These are phyloP conservation scores for Illadopsis cleaveri DNA, from an alignment of 2,113 vertebrate species.

Conservation along the genomic window DNA sequence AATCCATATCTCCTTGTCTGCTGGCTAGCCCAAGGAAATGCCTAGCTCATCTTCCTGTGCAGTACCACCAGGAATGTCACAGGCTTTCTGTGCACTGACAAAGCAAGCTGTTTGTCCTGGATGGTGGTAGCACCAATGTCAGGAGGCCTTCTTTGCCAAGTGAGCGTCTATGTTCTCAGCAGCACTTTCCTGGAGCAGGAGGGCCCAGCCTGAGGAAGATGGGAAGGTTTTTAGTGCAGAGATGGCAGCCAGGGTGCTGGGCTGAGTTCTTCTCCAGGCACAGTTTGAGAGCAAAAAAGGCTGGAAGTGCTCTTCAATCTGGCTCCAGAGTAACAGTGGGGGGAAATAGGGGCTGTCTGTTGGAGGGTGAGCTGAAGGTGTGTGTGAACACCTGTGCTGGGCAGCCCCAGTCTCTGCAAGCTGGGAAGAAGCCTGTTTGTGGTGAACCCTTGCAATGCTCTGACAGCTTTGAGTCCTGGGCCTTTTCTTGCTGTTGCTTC, in stretches of 20 bases:
- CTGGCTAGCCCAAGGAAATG: not conserved
- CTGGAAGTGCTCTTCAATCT: not conserved
- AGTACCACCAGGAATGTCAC: not conserved
- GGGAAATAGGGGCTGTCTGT: not conserved
- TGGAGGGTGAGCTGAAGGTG: not conserved
- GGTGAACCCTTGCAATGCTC: not conserved
- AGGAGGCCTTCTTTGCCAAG: not conserved
- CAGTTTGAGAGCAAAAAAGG: not conserved
- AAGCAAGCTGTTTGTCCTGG: not conserved
- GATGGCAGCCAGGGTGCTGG: not conserved
- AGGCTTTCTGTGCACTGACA: not conserved
- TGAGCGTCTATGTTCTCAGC: not conserved
- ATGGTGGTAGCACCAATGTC: not conserved
- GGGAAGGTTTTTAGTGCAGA: not conserved
- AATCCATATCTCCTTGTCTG: constrained; percentile 10
- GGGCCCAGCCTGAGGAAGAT: not conserved
- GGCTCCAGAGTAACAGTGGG: not conserved
- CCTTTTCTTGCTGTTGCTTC: accelerated
- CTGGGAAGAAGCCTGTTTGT: not conserved
- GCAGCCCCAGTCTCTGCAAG: not conserved
- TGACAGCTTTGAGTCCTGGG: accelerated
- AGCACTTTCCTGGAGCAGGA: not conserved
- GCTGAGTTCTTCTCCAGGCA: not conserved
- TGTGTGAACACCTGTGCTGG: not conserved
- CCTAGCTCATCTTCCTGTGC: not conserved